Evolutionary conservation across 2,888 invertebrate species (phyloP).

Genomic region (Bugula neritina): DNA sequence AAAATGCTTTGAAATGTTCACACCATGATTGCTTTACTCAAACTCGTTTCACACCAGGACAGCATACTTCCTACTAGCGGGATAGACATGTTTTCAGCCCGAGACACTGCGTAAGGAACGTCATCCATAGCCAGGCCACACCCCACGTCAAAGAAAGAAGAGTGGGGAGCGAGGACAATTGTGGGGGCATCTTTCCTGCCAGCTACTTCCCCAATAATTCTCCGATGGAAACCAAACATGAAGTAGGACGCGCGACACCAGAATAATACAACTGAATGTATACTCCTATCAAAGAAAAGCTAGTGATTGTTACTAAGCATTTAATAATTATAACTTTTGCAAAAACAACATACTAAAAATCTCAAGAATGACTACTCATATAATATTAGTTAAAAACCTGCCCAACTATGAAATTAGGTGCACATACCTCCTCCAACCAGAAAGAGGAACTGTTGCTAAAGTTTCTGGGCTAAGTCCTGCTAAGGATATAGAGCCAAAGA

Average conservation of each 20-base stretch:
- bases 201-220: slow-evolving; percentile 70
- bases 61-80: slow-evolving; percentile 51
- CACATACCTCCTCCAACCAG: slow-evolving; percentile 82
- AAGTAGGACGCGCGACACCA: slow-evolving; percentile 61
- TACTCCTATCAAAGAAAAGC: not conserved
- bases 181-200: slow-evolving; percentile 73
- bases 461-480: slow-evolving; percentile 69
- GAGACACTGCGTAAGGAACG: slow-evolving; percentile 38
- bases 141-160: slow-evolving; percentile 82
- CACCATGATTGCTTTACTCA: too few relatives aligned
- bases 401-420: not conserved
- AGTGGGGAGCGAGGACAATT: slow-evolving; percentile 81
- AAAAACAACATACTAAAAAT: too few relatives aligned
- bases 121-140: slow-evolving; percentile 69
- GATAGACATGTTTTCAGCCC: slow-evolving; percentile 35
- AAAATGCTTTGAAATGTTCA: too few relatives aligned
- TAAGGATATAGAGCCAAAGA: slow-evolving; percentile 76
- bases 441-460: slow-evolving; percentile 70
- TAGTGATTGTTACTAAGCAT: too few relatives aligned
- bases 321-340: too few relatives aligned
- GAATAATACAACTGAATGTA: slow-evolving; percentile 31
- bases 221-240: slow-evolving; percentile 73
- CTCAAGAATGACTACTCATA: too few relatives aligned
- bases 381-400: too few relatives aligned
- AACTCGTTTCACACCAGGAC: too few relatives aligned